Evolutionary conservation across 2,797 vertebrate genomes (phyloP), one percentile per base, ranked within the genome.

Genomic region (Corythornis leucogaster): DNA sequence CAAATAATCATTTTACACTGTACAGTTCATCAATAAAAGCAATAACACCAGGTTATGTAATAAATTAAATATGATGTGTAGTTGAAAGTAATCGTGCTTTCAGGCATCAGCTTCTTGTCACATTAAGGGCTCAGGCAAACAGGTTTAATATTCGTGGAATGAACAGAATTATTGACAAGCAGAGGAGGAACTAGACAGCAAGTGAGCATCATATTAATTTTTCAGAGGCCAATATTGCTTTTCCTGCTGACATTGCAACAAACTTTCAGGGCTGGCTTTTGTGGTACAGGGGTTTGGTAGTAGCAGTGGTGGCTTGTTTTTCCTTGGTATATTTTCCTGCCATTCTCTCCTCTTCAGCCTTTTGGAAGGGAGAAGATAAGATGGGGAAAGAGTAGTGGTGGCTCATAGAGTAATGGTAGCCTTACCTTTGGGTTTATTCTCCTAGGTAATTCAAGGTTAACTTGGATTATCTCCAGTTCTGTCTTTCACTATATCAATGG

Each of bases 31-130:
- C 96, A 97, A 96, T 96, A 97, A 95, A 96, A 95, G 91, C 92
- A 93, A 93, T 96, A 97, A 96, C 86, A 83, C 93, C 87, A 73
- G 90, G 93, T 93, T 92, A 89, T 89, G 35, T 96, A 95, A 97
- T 97, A 97, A 97, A 98, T 98, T 97, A 97, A 97, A 95, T 96
- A 96, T 93, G 89, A 97, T 94, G 94, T 94, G 88, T 80, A 90
- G 84, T 94, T 96, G 96, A 94, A 96, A 96, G 92, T 95, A 95
- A 96, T 92, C 57, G 26, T 15, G 46, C 90, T 97, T 96, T 79
- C 82, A 96, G 85, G 50, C 89, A 92, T 97, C 95, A 96, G 59
- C 82, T 95, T 63, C 91, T 90, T 92, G 91, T 97, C 96, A 95
- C 92, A 88, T 97, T 95, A 97, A 95, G 62, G 94, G 78, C 78